phyloP scores from a whole-genome alignment of 2,888 invertebrate genomes.

The Agrotis segetum region DNA sequence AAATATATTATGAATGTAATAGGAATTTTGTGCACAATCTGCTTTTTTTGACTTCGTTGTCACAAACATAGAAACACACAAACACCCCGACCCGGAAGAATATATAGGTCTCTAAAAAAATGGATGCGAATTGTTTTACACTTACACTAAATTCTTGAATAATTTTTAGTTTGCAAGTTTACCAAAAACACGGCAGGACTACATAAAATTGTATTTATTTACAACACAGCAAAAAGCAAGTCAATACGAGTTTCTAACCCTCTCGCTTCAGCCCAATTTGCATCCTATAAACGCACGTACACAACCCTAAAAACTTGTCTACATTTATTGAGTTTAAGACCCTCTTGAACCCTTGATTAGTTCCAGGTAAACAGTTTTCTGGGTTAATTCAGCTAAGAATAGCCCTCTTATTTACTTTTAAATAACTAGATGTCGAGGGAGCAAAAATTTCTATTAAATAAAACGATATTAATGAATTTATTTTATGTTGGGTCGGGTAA shows the following conservation, averaged over 20 bases:
- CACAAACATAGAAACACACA: too few relatives aligned
- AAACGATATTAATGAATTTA: slow-evolving; percentile 47
- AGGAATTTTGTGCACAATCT: too few relatives aligned
- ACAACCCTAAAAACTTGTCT: slow-evolving; percentile 63
- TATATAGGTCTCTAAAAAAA: too few relatives aligned
- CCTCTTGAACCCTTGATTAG: slow-evolving; percentile 59
- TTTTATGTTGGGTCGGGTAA: slow-evolving; percentile 32
- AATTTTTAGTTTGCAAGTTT: too few relatives aligned
- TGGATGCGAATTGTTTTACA: too few relatives aligned
- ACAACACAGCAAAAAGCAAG: slow-evolving; percentile 28
- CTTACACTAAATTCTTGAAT: too few relatives aligned
- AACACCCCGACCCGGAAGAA: too few relatives aligned
- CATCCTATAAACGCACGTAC: slow-evolving; percentile 61
- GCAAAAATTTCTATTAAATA: slow-evolving; percentile 33
- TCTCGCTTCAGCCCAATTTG: slow-evolving; percentile 54
- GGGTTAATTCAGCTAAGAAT: slow-evolving; percentile 62
- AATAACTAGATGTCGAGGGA: slow-evolving; percentile 43
- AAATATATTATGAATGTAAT: too few relatives aligned
- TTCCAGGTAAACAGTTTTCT: slow-evolving; percentile 67
- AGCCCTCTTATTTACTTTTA: slow-evolving; percentile 61
- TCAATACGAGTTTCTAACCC: slow-evolving; percentile 43
- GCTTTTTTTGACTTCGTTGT: too few relatives aligned
- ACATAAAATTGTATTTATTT: slow-evolving; percentile 36
- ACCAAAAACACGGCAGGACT: background rate
- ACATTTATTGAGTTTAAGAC: slow-evolving; percentile 63